Evolutionary conservation across 2,888 invertebrate genomes (phyloP).

Genomic region (Lampropteryx suffumata): DNA sequence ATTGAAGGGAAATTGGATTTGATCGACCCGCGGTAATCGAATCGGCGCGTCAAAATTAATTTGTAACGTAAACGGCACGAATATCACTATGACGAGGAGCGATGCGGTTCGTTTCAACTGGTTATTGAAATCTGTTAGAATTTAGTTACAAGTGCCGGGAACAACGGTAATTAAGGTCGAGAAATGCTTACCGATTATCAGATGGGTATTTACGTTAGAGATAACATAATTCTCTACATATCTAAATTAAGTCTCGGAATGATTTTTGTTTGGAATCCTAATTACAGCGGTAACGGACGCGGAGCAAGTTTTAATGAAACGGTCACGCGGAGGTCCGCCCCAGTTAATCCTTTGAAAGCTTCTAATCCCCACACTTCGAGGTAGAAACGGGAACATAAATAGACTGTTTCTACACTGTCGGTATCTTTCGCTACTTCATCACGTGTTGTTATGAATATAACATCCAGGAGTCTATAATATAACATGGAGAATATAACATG

Average conservation of each 20-base stretch:
- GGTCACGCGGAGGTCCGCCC: conserved; percentile 56
- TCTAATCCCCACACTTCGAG: conserved; percentile 58
- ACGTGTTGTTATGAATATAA: conserved; percentile 18
- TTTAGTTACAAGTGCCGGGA: background rate
- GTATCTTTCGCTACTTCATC: conserved; percentile 4
- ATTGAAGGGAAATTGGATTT: conserved; percentile 50
- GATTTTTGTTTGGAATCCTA: conserved; percentile 57
- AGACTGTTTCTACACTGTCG: conserved; percentile 43
- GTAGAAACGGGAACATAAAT: conserved; percentile 42
- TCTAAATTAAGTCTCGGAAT: conserved; percentile 49
- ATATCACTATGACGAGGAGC: conserved; percentile 17
- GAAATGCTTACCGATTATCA: background rate
- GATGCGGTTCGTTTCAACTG: conserved; percentile 22
- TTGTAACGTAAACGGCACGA: conserved; percentile 39
- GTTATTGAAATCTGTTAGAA: conserved; percentile 2
- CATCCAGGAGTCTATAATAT: too few species aligned
- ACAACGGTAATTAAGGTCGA: too few species aligned
- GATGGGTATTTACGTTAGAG: conserved; percentile 20
- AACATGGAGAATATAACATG: too few species aligned
- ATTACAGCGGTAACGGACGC: conserved; percentile 45
- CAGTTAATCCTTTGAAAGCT: conserved; percentile 70
- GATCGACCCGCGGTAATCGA: conserved; percentile 51
- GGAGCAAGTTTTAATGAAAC: conserved; percentile 64
- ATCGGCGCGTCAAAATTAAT: conserved; percentile 50
- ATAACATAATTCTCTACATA: conserved; percentile 35